Percentiles rank a stretch among this genome's conserved stretches.
Evolutionary conservation across 2,113 vertebrate genomes (phyloP).

Genomic region (Salvelinus sp.): DNA sequence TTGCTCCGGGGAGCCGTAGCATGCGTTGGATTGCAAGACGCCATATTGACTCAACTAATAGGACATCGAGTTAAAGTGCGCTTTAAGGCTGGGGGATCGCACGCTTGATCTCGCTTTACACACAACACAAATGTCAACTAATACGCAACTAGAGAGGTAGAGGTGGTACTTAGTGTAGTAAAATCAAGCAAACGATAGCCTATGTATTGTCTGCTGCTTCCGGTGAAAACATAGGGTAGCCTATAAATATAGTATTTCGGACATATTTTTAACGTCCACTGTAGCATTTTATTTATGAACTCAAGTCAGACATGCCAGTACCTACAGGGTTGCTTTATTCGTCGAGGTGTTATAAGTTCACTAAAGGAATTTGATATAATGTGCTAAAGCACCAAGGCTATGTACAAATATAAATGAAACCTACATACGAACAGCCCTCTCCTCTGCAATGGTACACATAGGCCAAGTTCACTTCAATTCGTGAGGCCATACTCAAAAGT

Average conservation of each 20-base stretch:
- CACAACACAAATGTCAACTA: conserved; percentile 39
- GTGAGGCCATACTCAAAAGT: too few species aligned
- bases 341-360: not conserved
- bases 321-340: not conserved
- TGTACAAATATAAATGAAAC: too few species aligned
- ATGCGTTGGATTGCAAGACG: conserved; percentile 70
- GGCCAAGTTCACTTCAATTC: too few species aligned
- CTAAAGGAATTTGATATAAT: not conserved
- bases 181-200: not conserved
- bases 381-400: too few species aligned
- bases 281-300: not conserved
- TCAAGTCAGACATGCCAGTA: not conserved
- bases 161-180: conserved; percentile 3
- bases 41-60: conserved; percentile 79
- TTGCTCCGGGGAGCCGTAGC: conserved; percentile 65
- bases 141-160: conserved; percentile 41
- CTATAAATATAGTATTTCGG: not conserved
- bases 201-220: not conserved
- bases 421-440: too few species aligned
- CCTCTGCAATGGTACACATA: too few species aligned
- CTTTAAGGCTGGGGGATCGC: conserved; percentile 65
- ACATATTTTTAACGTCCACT: not conserved
- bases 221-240: not conserved
- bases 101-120: conserved; percentile 57
- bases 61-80: conserved; percentile 66